Evolutionary conservation across 2,797 vertebrate species (phyloP).

Genomic region (Catharus ustulatus): DNA sequence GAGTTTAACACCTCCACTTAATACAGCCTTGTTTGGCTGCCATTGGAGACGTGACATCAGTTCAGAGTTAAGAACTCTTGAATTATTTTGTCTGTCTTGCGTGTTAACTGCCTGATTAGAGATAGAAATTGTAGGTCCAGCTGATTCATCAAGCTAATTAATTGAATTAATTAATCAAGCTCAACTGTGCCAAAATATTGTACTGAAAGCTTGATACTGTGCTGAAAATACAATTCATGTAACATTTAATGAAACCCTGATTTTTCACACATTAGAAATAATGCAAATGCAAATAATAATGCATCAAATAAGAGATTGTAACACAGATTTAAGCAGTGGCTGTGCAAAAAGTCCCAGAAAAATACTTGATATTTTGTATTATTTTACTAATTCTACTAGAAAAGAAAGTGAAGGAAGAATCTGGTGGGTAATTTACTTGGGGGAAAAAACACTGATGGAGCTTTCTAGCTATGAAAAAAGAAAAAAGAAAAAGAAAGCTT

Average conservation of each 20-base stretch:
- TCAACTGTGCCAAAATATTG: slow-evolving; percentile 13
- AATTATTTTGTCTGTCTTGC: slow-evolving; percentile 39
- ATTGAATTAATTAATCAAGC: slow-evolving; percentile 47
- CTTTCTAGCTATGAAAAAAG: background rate
- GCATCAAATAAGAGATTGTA: background rate
- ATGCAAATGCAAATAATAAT: background rate
- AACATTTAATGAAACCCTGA: background rate
- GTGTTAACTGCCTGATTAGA: slow-evolving; percentile 45
- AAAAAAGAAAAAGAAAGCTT: background rate
- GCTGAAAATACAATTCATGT: background rate
- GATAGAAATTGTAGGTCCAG: slow-evolving; percentile 40
- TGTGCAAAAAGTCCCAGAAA: background rate
- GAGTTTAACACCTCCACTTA: slow-evolving; percentile 13
- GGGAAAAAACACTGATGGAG: background rate
- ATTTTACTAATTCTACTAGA: background rate
- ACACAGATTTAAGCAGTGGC: background rate
- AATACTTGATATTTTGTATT: background rate
- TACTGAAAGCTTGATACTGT: background rate
- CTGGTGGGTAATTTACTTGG: background rate
- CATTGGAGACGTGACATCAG: background rate
- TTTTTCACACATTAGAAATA: background rate
- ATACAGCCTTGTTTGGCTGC: slow-evolving; percentile 30
- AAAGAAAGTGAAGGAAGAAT: background rate
- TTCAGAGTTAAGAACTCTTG: slow-evolving; percentile 25
- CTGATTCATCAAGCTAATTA: slow-evolving; percentile 55